Percentiles rank a stretch among this genome's conserved stretches.
These are phyloP conservation scores for Danaus chrysippus DNA, from an alignment of 2,888 invertebrate genomes.

Conservation along the genomic window DNA sequence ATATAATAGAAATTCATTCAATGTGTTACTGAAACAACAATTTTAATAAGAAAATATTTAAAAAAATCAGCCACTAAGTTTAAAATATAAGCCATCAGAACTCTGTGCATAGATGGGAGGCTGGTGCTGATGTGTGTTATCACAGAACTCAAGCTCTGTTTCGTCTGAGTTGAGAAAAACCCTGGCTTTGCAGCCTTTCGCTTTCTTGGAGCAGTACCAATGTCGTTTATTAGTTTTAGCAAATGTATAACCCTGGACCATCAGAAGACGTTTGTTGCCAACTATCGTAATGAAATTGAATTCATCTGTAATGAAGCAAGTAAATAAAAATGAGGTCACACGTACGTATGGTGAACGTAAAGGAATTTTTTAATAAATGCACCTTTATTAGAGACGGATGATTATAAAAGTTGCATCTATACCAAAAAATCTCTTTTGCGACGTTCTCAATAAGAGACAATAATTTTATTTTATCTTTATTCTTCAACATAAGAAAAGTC, in stretches of 20 bases:
- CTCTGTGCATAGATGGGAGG: constrained; percentile 30
- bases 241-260: constrained; percentile 47
- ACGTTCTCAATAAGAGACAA: too few species aligned
- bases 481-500: too few species aligned
- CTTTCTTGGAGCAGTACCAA: constrained; percentile 42
- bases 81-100: constrained; percentile 29
- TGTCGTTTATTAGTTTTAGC: constrained; percentile 38
- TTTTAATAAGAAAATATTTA: constrained; percentile 1
- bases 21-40: too few species aligned
- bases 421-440: too few species aligned
- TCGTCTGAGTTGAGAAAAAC: constrained; percentile 29
- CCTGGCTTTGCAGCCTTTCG: constrained; percentile 37
- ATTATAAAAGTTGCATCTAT: too few species aligned
- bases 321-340: background rate
- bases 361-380: too few species aligned
- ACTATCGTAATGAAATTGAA: constrained; percentile 37
- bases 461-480: too few species aligned
- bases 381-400: too few species aligned
- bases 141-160: constrained; percentile 24
- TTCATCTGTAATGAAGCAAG: constrained; percentile 13
- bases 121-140: constrained; percentile 32
- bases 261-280: constrained; percentile 38
- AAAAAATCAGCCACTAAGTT: constrained; percentile 19
- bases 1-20: background rate
- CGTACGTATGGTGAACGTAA: too few species aligned